phyloP scores from a whole-genome alignment of 2,113 vertebrate genomes.

The Cebidichthys violaceus region DNA sequence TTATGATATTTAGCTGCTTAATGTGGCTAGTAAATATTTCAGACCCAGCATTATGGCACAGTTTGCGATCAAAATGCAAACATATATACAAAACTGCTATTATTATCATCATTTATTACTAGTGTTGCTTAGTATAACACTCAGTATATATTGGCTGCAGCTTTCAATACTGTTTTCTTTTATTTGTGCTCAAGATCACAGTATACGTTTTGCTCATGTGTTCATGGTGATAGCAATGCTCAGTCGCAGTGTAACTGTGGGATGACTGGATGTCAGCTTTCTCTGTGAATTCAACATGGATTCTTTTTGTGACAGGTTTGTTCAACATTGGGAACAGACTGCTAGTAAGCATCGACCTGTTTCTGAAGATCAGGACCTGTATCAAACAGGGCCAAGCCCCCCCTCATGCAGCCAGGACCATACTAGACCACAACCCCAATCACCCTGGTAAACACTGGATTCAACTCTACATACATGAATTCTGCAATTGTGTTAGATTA shows the following conservation, averaged over 20 bases:
- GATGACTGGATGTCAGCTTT: neutral
- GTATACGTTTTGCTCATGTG: neutral
- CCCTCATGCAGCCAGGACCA: slow-evolving; percentile 79
- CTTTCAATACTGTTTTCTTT: neutral
- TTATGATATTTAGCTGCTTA: neutral
- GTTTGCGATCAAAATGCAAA: neutral
- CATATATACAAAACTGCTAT: neutral
- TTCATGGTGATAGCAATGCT: slow-evolving; percentile 12
- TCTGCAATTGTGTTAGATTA: neutral
- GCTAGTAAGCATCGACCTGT: slow-evolving; percentile 94
- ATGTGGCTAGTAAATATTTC: neutral
- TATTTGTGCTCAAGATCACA: neutral
- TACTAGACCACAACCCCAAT: slow-evolving; percentile 88
- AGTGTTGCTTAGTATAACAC: neutral
- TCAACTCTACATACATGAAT: neutral
- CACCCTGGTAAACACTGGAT: slow-evolving; percentile 85
- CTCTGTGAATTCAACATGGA: neutral
- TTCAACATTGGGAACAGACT: slow-evolving; percentile 97
- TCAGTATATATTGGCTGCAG: neutral
- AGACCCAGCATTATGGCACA: neutral
- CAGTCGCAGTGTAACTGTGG: neutral
- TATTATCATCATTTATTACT: neutral
- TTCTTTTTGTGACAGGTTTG: slow-evolving; percentile 84
- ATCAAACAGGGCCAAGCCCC: slow-evolving; percentile 92
- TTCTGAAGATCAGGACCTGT: slow-evolving; percentile 91